Evolutionary conservation across 1,140 invertebrate genomes (phyloP).

Genomic region (Chironomus tepperi): DNA sequence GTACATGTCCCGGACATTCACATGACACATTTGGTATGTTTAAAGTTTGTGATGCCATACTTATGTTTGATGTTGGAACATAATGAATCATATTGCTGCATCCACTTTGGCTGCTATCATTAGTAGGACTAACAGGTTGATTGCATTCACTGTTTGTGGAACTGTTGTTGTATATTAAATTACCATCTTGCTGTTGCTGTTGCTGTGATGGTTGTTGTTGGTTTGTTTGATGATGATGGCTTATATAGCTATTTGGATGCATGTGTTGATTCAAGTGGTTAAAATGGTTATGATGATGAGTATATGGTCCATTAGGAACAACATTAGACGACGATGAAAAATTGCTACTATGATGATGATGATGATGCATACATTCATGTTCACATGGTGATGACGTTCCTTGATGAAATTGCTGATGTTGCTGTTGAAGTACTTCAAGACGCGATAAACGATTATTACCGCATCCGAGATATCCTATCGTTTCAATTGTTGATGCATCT

Average conservation of each 20-base stretch:
- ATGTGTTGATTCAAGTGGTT: constrained; percentile 22
- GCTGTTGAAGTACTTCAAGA: neutral
- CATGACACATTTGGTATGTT: constrained; percentile 20
- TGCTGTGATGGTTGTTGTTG: neutral
- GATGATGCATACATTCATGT: neutral
- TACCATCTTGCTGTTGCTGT: neutral
- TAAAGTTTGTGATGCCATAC: neutral
- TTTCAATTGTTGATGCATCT: neutral
- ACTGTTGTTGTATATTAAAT: constrained; percentile 22
- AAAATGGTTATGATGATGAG: constrained; percentile 21
- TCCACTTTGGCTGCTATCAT: constrained; percentile 6
- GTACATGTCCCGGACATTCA: neutral
- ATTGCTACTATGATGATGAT: neutral
- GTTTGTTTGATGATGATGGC: neutral
- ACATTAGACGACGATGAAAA: neutral
- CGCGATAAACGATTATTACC: neutral
- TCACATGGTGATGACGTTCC: neutral
- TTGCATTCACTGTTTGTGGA: constrained; percentile 19
- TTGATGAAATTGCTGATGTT: constrained; percentile 16
- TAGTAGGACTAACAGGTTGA: constrained; percentile 1
- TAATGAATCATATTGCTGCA: constrained; percentile 21
- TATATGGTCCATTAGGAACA: constrained; percentile 12
- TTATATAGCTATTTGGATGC: constrained; percentile 15
- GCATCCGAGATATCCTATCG: neutral
- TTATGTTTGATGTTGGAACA: neutral